Percentiles rank a stretch among this genome's conserved stretches.
phyloP scores from a whole-genome alignment of 2,113 vertebrate genomes.

The Pelobates fuscus region DNA sequence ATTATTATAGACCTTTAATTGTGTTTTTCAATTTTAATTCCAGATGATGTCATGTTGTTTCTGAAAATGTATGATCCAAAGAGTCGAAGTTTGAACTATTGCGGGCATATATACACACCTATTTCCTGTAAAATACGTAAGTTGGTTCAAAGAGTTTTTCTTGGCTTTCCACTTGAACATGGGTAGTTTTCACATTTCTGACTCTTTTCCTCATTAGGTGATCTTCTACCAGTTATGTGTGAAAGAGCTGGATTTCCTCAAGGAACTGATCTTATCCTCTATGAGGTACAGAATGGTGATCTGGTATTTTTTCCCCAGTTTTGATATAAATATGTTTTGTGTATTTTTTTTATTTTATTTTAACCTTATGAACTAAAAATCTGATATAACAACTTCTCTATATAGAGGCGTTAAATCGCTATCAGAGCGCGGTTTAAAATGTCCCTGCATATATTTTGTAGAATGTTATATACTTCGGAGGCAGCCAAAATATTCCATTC shows the following conservation, averaged over 20 bases:
- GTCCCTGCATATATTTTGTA: too few relatives aligned
- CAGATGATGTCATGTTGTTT: slow-evolving; percentile 99
- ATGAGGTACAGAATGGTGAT: slow-evolving; percentile 97
- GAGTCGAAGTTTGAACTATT: slow-evolving; percentile 99
- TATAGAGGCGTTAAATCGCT: too few relatives aligned
- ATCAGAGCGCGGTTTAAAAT: too few relatives aligned
- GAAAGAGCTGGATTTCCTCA: slow-evolving; percentile 99
- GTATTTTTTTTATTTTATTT: too few relatives aligned
- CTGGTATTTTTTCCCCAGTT: too few relatives aligned
- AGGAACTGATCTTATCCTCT: slow-evolving; percentile 99
- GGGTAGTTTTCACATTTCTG: not conserved
- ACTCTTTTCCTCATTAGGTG: slow-evolving; percentile 73
- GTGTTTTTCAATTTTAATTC: slow-evolving; percentile 40
- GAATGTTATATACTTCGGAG: too few relatives aligned
- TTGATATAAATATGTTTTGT: too few relatives aligned
- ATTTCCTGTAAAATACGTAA: slow-evolving; percentile 99
- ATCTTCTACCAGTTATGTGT: slow-evolving; percentile 98
- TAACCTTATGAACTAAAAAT: too few relatives aligned
- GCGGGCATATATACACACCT: slow-evolving; percentile 99
- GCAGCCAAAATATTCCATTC: too few relatives aligned
- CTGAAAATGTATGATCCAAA: slow-evolving; percentile 99
- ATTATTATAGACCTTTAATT: too few relatives aligned
- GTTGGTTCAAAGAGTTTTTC: slow-evolving; percentile 53
- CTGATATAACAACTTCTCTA: too few relatives aligned
- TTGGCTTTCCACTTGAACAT: not conserved